A percentile compares a stretch with the other conserved stretches of the same genome.
Conservation (phyloP, 1,140 invertebrate species). For the Cydia pomonella region DNA sequence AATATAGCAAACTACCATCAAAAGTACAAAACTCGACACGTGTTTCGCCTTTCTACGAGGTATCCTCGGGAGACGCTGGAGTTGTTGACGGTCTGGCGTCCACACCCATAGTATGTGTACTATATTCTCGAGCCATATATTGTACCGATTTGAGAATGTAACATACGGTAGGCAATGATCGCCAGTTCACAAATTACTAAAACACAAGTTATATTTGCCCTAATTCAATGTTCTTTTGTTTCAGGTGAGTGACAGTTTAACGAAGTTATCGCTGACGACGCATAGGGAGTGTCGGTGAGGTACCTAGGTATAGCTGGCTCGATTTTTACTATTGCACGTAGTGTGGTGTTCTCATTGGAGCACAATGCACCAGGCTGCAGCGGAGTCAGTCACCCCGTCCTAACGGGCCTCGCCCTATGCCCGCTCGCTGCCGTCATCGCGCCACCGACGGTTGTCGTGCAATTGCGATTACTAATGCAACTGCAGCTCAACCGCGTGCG, state of each 20-base stretch:
- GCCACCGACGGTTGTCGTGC: constrained; percentile 68
- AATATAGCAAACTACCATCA: no score
- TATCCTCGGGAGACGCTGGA: no score
- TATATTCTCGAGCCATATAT: no score
- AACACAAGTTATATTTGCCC: not conserved
- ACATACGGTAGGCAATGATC: no score
- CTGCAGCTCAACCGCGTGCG: constrained; percentile 57
- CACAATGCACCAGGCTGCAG: constrained; percentile 79
- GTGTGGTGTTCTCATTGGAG: constrained; percentile 76
- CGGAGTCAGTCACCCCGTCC: constrained; percentile 76
- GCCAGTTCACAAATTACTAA: no score
- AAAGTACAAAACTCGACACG: no score
- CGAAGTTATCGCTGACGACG: not conserved
- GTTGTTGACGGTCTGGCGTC: no score
- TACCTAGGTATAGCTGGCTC: constrained; percentile 46
- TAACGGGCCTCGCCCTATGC: constrained; percentile 76
- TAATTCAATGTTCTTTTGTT: constrained; percentile 45
- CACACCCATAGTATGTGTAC: no score
- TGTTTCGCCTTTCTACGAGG: no score
- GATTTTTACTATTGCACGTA: constrained; percentile 70
- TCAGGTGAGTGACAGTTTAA: constrained; percentile 56
- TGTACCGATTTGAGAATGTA: no score
- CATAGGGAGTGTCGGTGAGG: constrained; percentile 55
- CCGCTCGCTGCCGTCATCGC: constrained; percentile 67
- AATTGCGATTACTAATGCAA: constrained; percentile 71